Base-by-base conservation (phyloP, 2,113 vertebrate genomes). In the Macquaria australasica region DNA sequence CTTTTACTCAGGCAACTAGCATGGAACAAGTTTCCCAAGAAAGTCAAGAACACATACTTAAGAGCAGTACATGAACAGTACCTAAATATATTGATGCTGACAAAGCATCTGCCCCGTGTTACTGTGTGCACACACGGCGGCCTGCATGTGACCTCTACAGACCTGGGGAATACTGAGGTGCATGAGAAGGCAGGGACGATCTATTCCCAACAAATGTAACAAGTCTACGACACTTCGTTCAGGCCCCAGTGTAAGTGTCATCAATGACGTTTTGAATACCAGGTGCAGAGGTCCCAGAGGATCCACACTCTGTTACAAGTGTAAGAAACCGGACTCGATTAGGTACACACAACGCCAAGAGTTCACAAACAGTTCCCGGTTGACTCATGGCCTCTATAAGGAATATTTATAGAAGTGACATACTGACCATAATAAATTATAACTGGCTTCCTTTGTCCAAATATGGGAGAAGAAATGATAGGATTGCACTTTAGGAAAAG, bases 71-170 rank as follows among this genome's bases (percentile, higher is more conserved):
- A 69, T 85, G 86, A 92, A 80, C 62, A 37, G 23, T 78, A 88
- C 81, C 83, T 87, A 76, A 88, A 87, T 83, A 89, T 86, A 94
- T 93, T 56, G 77, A 77, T 80, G 90, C 80, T 90, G 94, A 96
- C 94, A 89, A 92, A 94, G 91, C 93, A 95, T 94, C 93, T 94
- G 94, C 87, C 87, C 87, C 55, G 81, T 20, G 88, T 94, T 94
- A 94, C 51, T 12, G 83, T 2, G 14, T 62, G 43, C 77, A 37
- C 59, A 72, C 69, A 62, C 73, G 6, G 37, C 37, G 60, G 89
- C 88, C 92, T 83, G 64, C 72, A 34, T n/a, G 74, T 79, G 91
- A 93, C 90, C 91, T 56, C 0, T 21, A 39, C 55, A 55, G 84
- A 80, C 86, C 90, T 25, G 70, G 81, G 87, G 87, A 81, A 78